Conservation (phyloP, 2,113 vertebrate species). For the Crocuta crocuta region DNA sequence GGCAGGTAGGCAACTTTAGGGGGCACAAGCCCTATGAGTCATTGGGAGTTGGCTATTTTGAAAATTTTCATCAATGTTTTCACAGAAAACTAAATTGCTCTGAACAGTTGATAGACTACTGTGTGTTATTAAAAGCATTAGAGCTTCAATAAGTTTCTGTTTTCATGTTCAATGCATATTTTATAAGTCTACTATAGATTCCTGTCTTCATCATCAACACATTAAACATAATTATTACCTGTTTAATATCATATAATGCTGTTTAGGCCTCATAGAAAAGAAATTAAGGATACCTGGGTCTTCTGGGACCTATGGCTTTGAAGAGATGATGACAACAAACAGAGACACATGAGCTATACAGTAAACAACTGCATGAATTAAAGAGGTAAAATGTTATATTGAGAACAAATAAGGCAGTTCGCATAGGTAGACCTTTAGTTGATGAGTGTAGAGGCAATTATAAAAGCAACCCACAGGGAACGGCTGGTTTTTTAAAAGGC, state of each 20-base stretch:
- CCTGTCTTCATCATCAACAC: background rate
- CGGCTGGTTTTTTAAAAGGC: background rate
- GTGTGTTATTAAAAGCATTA: background rate
- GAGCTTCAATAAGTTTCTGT: background rate
- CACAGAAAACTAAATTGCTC: background rate
- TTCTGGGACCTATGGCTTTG: background rate
- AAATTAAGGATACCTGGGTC: background rate
- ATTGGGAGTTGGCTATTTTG: background rate
- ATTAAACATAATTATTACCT: background rate
- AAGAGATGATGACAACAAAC: background rate
- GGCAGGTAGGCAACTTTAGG: background rate
- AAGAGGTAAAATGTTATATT: background rate
- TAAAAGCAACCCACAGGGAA: conserved; percentile 24
- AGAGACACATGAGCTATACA: background rate
- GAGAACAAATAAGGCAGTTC: background rate
- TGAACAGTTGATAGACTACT: background rate
- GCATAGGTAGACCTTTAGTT: background rate
- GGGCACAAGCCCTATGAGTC: background rate
- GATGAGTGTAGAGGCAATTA: conserved; percentile 17
- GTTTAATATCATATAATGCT: background rate
- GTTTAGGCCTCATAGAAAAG: background rate
- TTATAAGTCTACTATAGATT: background rate
- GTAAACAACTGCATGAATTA: background rate
- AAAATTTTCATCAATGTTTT: background rate
- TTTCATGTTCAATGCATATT: conserved; percentile 11